A percentile compares a stretch with the other conserved stretches of the same genome.
Conservation (phyloP, 2,888 invertebrate species). For the Stenodera caucasica region DNA sequence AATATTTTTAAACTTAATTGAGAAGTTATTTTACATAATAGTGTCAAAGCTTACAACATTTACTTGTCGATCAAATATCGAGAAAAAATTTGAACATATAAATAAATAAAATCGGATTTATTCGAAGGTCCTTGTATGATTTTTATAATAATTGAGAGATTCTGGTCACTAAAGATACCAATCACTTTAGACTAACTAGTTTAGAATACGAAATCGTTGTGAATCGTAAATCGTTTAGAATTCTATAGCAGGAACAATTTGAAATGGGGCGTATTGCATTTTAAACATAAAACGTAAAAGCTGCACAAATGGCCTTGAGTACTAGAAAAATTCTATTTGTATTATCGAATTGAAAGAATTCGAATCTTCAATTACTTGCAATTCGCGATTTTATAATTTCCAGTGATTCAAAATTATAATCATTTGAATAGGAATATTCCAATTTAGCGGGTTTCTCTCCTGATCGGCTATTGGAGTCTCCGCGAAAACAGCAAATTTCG, state of each 20-base stretch:
- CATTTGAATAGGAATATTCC: no score
- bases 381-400: no score
- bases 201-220: constrained; percentile 2
- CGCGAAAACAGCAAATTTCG: no score
- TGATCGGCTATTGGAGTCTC: no score
- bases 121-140: neutral
- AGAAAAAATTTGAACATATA: neutral
- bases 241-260: constrained; percentile 4
- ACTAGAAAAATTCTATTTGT: no score
- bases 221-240: constrained; percentile 1
- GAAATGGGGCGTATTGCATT: constrained; percentile 6
- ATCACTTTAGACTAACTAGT: neutral
- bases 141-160: neutral
- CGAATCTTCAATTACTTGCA: no score
- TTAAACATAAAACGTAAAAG: constrained; percentile 4
- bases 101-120: neutral
- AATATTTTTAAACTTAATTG: constrained; percentile 42
- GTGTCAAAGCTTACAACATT: constrained; percentile 32
- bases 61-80: constrained; percentile 6
- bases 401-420: no score
- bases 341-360: no score
- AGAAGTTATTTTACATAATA: constrained; percentile 43
- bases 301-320: constrained; percentile 2
- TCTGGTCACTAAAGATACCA: neutral
- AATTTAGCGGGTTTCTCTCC: no score